These are phyloP conservation scores for Pheosia gnoma DNA, from an alignment of 2,888 invertebrate genomes.

Conservation along the genomic window DNA sequence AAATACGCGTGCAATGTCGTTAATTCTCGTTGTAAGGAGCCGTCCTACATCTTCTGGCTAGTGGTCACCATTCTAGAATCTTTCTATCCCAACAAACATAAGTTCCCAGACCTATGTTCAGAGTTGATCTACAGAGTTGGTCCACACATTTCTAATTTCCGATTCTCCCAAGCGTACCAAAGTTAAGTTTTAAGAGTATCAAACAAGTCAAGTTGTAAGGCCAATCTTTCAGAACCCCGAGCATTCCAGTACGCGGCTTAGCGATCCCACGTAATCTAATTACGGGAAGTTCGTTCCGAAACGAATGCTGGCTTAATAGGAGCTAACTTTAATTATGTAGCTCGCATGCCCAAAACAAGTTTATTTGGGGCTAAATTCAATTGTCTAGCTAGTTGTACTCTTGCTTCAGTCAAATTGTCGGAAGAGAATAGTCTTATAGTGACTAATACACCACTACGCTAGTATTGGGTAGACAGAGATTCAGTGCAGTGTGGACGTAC, in stretches of 20 bases:
- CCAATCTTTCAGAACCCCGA: conserved; percentile 1
- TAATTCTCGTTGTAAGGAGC: no score
- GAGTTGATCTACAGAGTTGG: no score
- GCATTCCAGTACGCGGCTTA: not conserved
- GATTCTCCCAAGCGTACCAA: not conserved
- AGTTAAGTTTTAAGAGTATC: not conserved
- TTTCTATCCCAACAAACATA: no score
- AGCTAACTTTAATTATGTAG: conserved; percentile 3
- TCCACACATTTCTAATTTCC: no score
- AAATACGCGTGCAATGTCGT: no score
- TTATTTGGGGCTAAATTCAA: not conserved
- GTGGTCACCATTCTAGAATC: no score
- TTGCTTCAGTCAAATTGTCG: not conserved
- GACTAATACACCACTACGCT: no score
- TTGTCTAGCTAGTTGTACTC: not conserved
- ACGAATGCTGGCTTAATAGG: not conserved
- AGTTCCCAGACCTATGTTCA: no score
- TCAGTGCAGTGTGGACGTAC: no score
- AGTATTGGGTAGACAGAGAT: no score
- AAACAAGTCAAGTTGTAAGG: not conserved
- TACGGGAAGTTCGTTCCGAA: not conserved
- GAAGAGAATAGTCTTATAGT: not conserved
- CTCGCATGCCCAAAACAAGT: conserved; percentile 2
- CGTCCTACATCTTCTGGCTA: no score
- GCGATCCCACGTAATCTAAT: not conserved